These are phyloP conservation scores for Heptranchias perlo DNA, from an alignment of 2,113 vertebrate species.

Conservation along the genomic window DNA sequence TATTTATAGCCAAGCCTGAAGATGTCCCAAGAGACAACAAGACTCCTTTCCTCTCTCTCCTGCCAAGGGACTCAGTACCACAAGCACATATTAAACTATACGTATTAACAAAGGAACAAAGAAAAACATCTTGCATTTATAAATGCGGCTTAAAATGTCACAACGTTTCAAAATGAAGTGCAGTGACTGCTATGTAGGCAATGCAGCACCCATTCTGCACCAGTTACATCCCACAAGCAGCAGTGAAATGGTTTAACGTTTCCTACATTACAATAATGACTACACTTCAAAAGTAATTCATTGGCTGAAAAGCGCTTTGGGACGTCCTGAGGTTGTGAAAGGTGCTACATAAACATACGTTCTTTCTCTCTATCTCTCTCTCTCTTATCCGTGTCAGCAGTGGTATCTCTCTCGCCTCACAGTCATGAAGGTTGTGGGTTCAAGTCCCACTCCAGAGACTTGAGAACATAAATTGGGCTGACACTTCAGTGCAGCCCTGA, in stretches of 20 bases:
- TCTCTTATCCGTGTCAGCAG: too few relatives aligned
- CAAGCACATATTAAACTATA: not conserved
- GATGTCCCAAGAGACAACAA: not conserved
- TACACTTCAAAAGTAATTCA: not conserved
- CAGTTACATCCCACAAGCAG: not conserved
- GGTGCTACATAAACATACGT: too few relatives aligned
- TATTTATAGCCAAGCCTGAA: not conserved
- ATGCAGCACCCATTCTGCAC: not conserved
- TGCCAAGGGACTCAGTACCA: not conserved
- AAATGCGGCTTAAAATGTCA: too few relatives aligned
- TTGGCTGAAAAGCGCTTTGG: not conserved
- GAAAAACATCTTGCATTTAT: not conserved
- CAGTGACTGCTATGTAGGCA: not conserved
- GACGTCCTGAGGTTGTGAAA: not conserved
- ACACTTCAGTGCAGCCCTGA: too few relatives aligned
- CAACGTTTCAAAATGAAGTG: too few relatives aligned
- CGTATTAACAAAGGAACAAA: not conserved
- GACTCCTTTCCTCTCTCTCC: not conserved
- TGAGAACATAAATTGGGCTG: not conserved
- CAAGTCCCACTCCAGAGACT: too few relatives aligned
- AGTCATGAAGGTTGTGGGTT: not conserved
- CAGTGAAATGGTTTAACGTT: not conserved
- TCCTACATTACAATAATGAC: not conserved
- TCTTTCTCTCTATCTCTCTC: not conserved
- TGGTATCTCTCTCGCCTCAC: too few relatives aligned